Evolutionary conservation across 2,113 vertebrate genomes (phyloP), one percentile per base, ranked within the genome.

Genomic region (Pterocles burchelli): DNA sequence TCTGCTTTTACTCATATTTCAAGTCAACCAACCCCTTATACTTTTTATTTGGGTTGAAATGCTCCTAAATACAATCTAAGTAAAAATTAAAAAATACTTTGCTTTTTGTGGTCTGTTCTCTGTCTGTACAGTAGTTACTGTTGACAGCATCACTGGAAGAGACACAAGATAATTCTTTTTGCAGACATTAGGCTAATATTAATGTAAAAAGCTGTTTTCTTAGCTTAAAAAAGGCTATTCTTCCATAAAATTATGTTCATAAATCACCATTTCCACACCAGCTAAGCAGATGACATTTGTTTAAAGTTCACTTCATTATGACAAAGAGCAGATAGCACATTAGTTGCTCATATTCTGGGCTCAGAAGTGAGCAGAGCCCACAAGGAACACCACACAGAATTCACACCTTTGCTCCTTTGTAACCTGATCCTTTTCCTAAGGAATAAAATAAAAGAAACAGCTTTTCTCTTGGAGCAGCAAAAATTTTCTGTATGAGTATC

Each of bases 201-300:
- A 52, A 71, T 3, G 43, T 0, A 1, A 31, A 22, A 87, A 61
- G 29, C 11, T 2, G 10, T 9, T 33, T 2, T 12, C 58, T 68
- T 16, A 61, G 38, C 29, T 80, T 38, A 49, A 62, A 58, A 13
- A n/a, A 58, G 15, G 31, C 45, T 45, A 86, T 61, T 72, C 75
- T 70, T 74, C 31, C 57, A 66, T 41, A 52, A 77, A 84, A 51
- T 62, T 13, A n/a, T 9, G 46, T 22, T 90, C 20, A 61, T 20
- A 33, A 91, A 95, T 29, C 72, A 84, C 36, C 68, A 57, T 31
- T 75, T 65, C 49, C 45, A 91, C 80, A 80, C 68, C 80, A 71
- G 55, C 87, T 74, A 75, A 33, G 77, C 17, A 55, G 25, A 78
- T 81, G 34, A 78, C 22, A 18, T 48, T 38, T n/a, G 49, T 77